Base-by-base conservation (phyloP, 1,140 invertebrate species). In the Eufriesea mexicana region DNA sequence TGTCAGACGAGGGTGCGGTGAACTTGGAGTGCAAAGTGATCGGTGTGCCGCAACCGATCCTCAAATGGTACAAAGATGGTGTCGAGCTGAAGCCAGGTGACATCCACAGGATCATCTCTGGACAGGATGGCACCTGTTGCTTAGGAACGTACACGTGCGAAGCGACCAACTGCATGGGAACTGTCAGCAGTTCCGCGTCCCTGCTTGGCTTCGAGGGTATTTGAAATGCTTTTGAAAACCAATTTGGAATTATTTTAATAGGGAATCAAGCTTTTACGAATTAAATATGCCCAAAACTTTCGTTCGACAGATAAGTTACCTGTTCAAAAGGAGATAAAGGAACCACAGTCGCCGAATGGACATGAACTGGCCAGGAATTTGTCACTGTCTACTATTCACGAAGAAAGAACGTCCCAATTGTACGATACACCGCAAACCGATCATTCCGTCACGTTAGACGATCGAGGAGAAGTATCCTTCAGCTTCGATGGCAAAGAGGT, bases 1-100 rank as follows among this genome's bases (percentile, higher is more conserved):
- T 98, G 28, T 97, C 97, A 1, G 97, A 98, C 86, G 97, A 98
- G 93, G 98, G 96, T 7, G 97, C 97, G 51, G 98, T 98, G 0
- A 98, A 98, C 94, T 95, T 98, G 71, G 98, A 98, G 92, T 98
- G 98, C 93, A 98, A 98, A 95, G 97, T 98, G n/a, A 98, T 98
- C 78, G 98, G 98, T 20, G 97, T 98, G 20, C 98, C 98, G 0
- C 97, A 98, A 90, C 98, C 98, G 7, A 94, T 96, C 66, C 93
- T 98, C 0, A 98, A 97, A 91, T 98, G 98, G 98, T 98, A 97
- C 91, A 98, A 98, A 94, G 98, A 98, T 93, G 98, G 97, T 0
- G 95, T 96, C 77, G 97, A 98, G 90, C 92, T 98, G 2, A 98
- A 98, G 91, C 97, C 98, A 5, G 98, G 98, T 2, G 98, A 98